Evolutionary conservation across 2,113 vertebrate species (phyloP).

Genomic region (Clarias macrocephalus): DNA sequence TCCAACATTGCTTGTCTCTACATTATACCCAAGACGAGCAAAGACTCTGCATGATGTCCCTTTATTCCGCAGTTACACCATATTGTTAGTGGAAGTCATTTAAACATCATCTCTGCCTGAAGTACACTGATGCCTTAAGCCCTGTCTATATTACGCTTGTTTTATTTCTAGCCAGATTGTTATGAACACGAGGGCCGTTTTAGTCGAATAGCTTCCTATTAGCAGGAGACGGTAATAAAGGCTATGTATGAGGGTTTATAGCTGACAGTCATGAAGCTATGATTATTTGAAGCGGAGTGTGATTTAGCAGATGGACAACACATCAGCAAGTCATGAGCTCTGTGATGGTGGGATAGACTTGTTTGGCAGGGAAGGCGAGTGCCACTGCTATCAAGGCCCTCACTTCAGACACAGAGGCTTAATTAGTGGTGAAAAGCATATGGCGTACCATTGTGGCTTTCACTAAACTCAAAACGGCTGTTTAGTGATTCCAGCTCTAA

Average conservation of each 20-base stretch:
- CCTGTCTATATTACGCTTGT: not conserved
- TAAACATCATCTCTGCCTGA: not conserved
- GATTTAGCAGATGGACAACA: slow-evolving; percentile 46
- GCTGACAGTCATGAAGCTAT: slow-evolving; percentile 23
- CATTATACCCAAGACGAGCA: not conserved
- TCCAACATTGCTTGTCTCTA: not conserved
- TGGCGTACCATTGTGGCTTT: not conserved
- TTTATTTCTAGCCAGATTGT: not conserved
- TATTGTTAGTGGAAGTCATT: not conserved
- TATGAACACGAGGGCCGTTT: not conserved
- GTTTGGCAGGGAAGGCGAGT: slow-evolving; percentile 36
- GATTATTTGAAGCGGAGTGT: slow-evolving; percentile 23
- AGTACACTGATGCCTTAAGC: not conserved
- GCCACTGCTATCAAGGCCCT: slow-evolving; percentile 29
- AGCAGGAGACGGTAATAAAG: not conserved
- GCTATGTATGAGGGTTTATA: not conserved
- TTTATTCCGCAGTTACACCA: not conserved
- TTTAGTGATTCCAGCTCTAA: not conserved
- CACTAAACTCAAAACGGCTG: not conserved
- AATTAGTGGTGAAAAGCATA: slow-evolving; percentile 8
- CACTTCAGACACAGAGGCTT: slow-evolving; percentile 13
- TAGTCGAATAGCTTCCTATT: not conserved
- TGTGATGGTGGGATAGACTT: slow-evolving; percentile 19
- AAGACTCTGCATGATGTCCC: not conserved
- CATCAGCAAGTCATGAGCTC: slow-evolving; percentile 8